These are phyloP conservation scores for Pachyramphus minor DNA, from an alignment of 2,113 vertebrate genomes.

Conservation along the genomic window DNA sequence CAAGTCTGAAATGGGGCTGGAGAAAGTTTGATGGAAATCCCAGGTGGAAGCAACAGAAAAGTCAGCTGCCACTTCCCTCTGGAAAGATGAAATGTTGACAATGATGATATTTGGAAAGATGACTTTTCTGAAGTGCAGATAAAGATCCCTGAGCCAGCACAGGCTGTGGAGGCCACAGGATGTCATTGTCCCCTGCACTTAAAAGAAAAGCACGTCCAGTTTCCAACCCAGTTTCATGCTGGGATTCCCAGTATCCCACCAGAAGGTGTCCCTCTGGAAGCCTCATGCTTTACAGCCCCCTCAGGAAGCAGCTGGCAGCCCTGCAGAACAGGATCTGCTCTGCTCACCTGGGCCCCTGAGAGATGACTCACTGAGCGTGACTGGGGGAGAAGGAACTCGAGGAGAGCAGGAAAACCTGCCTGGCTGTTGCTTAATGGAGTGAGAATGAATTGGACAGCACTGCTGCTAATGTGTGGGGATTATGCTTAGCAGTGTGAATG, in stretches of 20 bases:
- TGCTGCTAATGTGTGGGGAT: constrained; percentile 1
- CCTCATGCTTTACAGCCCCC: background rate
- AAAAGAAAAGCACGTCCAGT: background rate
- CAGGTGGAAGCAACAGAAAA: background rate
- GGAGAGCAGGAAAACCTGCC: background rate
- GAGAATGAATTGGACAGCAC: constrained; percentile 32
- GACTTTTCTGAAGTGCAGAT: background rate
- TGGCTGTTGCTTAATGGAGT: constrained; percentile 14
- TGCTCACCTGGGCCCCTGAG: background rate
- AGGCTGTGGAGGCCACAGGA: accelerated
- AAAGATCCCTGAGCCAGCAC: background rate
- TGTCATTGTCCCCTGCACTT: background rate
- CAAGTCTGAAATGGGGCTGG: background rate
- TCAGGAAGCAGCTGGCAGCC: background rate
- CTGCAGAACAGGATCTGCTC: accelerated
- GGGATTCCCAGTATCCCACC: background rate
- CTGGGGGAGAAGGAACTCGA: background rate
- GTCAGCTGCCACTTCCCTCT: background rate
- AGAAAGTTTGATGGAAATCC: background rate
- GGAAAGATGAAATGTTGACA: background rate
- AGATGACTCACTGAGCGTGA: background rate
- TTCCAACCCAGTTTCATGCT: background rate
- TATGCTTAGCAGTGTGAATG: constrained; percentile 27
- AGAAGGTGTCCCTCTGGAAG: background rate
- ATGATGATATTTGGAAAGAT: accelerated